Evolutionary conservation across 2,797 vertebrate species (phyloP).

Genomic region (Coccyzus lansbergi): DNA sequence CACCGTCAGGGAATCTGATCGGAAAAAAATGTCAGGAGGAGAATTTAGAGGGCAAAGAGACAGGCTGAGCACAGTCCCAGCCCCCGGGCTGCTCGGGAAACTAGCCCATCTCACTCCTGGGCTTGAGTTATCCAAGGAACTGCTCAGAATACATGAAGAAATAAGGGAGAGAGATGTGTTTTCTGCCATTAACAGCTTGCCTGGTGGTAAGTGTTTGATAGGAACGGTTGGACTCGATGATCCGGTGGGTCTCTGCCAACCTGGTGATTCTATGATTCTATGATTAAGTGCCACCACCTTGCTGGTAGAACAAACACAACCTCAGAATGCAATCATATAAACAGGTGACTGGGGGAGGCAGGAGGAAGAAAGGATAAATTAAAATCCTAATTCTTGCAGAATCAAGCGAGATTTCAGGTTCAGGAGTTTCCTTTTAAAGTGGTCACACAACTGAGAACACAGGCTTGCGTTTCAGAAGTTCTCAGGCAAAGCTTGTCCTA

Average conservation of each 20-base stretch:
- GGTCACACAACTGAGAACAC: neutral
- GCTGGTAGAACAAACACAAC: neutral
- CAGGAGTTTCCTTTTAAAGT: neutral
- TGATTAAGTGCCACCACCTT: neutral
- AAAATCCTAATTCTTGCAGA: neutral
- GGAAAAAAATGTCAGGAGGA: neutral
- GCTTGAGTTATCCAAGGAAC: neutral
- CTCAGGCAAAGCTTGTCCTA: accelerated
- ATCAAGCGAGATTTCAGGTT: neutral
- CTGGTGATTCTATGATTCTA: too few species aligned
- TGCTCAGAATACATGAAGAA: neutral
- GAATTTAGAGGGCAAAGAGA: neutral
- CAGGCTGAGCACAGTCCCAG: neutral
- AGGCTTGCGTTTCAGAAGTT: neutral
- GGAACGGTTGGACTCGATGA: too few species aligned
- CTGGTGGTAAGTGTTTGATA: neutral
- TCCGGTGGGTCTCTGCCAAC: too few species aligned
- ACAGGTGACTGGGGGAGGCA: neutral
- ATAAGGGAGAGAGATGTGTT: neutral
- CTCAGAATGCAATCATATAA: neutral
- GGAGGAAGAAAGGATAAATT: neutral
- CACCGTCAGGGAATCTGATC: neutral
- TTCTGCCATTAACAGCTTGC: neutral
- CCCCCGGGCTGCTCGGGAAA: neutral
- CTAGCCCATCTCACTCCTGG: neutral